Percentiles rank a stretch among this genome's conserved stretches.
Evolutionary conservation across 2,113 vertebrate species (phyloP).

Genomic region (Apistogramma diplotaenia): DNA sequence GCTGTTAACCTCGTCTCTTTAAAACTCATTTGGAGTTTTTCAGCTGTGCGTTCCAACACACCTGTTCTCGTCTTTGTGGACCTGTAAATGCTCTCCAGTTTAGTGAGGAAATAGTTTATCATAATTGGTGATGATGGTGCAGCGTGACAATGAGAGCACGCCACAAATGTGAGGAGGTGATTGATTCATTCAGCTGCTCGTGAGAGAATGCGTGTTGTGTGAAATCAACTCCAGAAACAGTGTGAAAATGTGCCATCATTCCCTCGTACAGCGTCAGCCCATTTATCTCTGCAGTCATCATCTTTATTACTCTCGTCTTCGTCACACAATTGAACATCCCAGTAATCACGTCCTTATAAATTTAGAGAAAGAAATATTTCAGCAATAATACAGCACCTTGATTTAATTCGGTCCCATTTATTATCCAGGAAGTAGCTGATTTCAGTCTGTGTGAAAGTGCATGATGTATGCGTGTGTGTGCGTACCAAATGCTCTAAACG

Average conservation of each 20-base stretch:
- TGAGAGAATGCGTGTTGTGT: not conserved
- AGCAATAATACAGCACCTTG: slow-evolving; percentile 14
- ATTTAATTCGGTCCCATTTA: slow-evolving; percentile 25
- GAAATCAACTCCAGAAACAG: not conserved
- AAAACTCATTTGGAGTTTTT: slow-evolving; percentile 55
- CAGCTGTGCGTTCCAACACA: slow-evolving; percentile 45
- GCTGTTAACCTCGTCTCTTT: slow-evolving; percentile 62
- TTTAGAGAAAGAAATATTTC: not conserved
- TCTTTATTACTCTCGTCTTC: not conserved
- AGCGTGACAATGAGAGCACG: not conserved
- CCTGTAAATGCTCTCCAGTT: slow-evolving; percentile 6
- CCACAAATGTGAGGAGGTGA: not conserved
- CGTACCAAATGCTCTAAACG: slow-evolving; percentile 53
- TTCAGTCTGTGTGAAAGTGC: not conserved
- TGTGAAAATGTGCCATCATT: not conserved
- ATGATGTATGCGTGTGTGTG: not conserved
- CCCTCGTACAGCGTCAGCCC: not conserved
- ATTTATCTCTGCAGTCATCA: not conserved
- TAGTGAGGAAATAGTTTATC: slow-evolving; percentile 23
- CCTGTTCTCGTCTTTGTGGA: slow-evolving; percentile 45
- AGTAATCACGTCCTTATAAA: not conserved
- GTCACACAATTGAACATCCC: not conserved
- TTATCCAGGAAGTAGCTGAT: slow-evolving; percentile 18
- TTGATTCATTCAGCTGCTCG: slow-evolving; percentile 3
- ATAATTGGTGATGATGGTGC: slow-evolving; percentile 29